phyloP scores from a whole-genome alignment of 2,113 vertebrate species.

The Ophthalmolycus amberensis region DNA sequence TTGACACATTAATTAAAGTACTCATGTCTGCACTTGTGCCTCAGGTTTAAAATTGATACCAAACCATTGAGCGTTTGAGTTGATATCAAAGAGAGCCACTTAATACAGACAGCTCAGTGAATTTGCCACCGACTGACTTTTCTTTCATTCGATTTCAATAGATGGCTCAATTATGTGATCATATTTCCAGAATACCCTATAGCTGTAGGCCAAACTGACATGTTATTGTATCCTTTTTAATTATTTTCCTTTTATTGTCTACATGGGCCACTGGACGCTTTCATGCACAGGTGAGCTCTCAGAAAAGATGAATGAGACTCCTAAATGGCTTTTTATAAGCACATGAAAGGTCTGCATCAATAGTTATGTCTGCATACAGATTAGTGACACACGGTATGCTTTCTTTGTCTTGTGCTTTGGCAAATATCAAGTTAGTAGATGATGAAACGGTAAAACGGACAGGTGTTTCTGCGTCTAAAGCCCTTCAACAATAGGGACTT shows the following conservation, averaged over 20 bases:
- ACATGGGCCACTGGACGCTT: constrained; percentile 23
- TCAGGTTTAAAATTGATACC: background rate
- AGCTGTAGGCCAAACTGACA: constrained; percentile 50
- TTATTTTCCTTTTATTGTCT: constrained; percentile 34
- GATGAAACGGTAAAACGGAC: constrained; percentile 49
- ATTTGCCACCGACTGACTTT: constrained; percentile 30
- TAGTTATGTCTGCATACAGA: constrained; percentile 66
- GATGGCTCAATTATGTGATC: constrained; percentile 38
- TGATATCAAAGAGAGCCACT: constrained; percentile 36
- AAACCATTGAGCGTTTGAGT: constrained; percentile 8
- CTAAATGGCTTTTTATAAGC: constrained; percentile 64
- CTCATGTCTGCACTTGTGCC: background rate
- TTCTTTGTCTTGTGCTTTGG: constrained; percentile 59
- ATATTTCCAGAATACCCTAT: constrained; percentile 45
- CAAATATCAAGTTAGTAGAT: constrained; percentile 61
- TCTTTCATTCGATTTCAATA: constrained; percentile 55
- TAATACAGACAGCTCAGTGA: constrained; percentile 3
- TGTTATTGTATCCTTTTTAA: constrained; percentile 56
- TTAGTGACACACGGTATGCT: constrained; percentile 58
- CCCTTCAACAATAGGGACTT: constrained; percentile 48
- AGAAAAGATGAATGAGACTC: constrained; percentile 61
- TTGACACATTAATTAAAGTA: constrained; percentile 12
- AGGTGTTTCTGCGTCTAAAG: constrained; percentile 67
- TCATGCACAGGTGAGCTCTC: constrained; percentile 63
- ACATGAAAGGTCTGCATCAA: constrained; percentile 66